Evolutionary conservation across 2,888 invertebrate species (phyloP).

Genomic region (Serripes groenlandicus): DNA sequence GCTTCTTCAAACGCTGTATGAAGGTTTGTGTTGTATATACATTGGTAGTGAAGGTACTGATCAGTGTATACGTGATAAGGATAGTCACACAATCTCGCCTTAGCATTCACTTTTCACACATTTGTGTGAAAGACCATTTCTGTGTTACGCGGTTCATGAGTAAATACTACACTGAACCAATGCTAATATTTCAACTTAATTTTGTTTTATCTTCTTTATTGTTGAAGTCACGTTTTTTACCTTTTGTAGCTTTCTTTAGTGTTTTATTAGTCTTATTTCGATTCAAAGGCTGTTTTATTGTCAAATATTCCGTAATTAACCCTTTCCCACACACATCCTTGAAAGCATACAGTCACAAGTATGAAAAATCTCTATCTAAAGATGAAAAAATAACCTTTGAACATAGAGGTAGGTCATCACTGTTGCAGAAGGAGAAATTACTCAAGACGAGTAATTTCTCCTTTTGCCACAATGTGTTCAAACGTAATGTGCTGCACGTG

Average conservation of each 20-base stretch:
- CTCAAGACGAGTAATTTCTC: background rate
- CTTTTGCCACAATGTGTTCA: background rate
- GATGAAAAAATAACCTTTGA: background rate
- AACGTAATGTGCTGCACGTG: background rate
- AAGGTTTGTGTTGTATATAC: too few relatives aligned
- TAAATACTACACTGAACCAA: conserved; percentile 13
- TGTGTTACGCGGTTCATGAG: too few relatives aligned
- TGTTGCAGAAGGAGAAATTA: background rate
- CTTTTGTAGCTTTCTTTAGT: conserved; percentile 6
- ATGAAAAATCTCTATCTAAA: background rate
- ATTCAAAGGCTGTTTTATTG: conserved; percentile 3
- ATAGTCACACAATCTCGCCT: too few relatives aligned
- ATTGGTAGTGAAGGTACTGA: too few relatives aligned
- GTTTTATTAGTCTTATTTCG: background rate
- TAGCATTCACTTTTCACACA: too few relatives aligned
- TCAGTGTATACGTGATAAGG: too few relatives aligned
- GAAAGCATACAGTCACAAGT: background rate
- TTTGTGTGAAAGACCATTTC: too few relatives aligned
- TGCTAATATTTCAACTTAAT: conserved; percentile 13
- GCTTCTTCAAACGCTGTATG: background rate
- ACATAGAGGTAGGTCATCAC: background rate
- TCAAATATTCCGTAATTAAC: conserved; percentile 11
- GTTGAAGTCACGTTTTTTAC: conserved; percentile 14
- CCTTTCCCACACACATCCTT: background rate
- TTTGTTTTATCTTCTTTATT: background rate